Percentiles rank a stretch among this genome's conserved stretches.
Evolutionary conservation across 2,797 vertebrate species (phyloP).

Genomic region (Sebastes nivosus): DNA sequence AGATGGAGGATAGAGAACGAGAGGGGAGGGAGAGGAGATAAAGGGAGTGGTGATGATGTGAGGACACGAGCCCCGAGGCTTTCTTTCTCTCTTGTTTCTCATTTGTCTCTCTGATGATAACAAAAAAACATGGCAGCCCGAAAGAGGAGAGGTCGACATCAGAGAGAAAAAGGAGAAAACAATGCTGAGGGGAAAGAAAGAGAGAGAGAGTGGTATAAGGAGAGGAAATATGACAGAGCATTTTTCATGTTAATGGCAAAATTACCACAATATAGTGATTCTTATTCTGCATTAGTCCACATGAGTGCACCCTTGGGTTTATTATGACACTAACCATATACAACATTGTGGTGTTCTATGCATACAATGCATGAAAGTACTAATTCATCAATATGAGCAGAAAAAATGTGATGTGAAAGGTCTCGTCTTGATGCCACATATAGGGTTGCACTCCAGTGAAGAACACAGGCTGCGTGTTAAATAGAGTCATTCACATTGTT

Average conservation of each 20-base stretch:
- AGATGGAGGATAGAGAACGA: conserved; percentile 66
- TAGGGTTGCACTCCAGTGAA: background rate
- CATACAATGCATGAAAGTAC: conserved; percentile 1
- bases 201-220: background rate
- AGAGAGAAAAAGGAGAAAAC: conserved; percentile 24
- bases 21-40: conserved; percentile 9
- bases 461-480: background rate
- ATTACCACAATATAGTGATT: conserved; percentile 36
- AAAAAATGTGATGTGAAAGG: conserved; percentile 1
- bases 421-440: background rate
- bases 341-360: conserved; percentile 46
- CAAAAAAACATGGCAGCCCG: conserved; percentile 71
- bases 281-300: conserved; percentile 38
- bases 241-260: conserved; percentile 60
- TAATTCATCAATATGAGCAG: background rate
- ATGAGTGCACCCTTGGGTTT: conserved; percentile 35
- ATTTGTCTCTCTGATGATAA: conserved; percentile 77
- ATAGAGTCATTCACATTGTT: conserved; percentile 8
- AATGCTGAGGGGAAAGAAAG: conserved; percentile 35
- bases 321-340: conserved; percentile 18
- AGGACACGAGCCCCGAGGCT: conserved; percentile 75
- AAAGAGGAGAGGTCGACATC: conserved; percentile 59
- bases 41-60: conserved; percentile 68
- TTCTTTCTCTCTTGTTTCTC: conserved; percentile 69
- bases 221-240: conserved; percentile 36